A percentile compares a stretch with the other conserved stretches of the same genome.
These are phyloP conservation scores for Halocynthia roretzi DNA, from an alignment of 23 tunicate genomes.

Conservation along the genomic window DNA sequence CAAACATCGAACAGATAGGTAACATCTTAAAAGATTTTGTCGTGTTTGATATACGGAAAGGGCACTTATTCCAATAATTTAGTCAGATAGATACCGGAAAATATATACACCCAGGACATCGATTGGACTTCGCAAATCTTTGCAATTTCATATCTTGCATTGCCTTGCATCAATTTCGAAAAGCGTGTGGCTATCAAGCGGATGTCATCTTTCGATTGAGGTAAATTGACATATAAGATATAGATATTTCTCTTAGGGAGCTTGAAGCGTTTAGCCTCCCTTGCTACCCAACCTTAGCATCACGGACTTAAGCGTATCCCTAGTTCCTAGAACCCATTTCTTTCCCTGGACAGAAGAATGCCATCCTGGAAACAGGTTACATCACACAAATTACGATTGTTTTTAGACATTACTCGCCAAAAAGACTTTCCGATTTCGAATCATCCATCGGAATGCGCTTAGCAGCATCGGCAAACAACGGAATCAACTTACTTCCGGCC, in stretches of 20 bases:
- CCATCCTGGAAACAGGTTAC: too few relatives aligned
- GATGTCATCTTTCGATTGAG: slow-evolving; percentile 6
- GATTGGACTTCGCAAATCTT: neutral
- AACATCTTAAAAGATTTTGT: neutral
- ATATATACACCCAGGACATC: slow-evolving; percentile 13
- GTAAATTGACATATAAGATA: neutral
- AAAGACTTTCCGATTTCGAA: slow-evolving; percentile 4
- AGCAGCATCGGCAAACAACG: neutral
- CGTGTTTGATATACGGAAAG: too few relatives aligned
- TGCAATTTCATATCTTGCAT: slow-evolving; percentile 27
- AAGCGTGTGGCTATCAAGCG: slow-evolving; percentile 5
- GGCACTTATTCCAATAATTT: too few relatives aligned
- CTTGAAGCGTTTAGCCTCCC: too few relatives aligned
- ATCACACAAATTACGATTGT: too few relatives aligned
- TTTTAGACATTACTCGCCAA: slow-evolving; percentile 10
- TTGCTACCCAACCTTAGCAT: too few relatives aligned
- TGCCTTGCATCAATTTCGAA: neutral
- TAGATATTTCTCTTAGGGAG: too few relatives aligned
- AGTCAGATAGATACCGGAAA: too few relatives aligned
- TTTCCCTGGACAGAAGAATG: too few relatives aligned
- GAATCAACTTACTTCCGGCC: slow-evolving; percentile 8
- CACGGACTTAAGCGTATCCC: too few relatives aligned
- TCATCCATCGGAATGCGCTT: slow-evolving; percentile 21
- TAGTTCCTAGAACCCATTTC: too few relatives aligned
- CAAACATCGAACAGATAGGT: slow-evolving; percentile 41